Evolutionary conservation across 2,113 vertebrate species (phyloP).

Genomic region (Eidolon helvum): DNA sequence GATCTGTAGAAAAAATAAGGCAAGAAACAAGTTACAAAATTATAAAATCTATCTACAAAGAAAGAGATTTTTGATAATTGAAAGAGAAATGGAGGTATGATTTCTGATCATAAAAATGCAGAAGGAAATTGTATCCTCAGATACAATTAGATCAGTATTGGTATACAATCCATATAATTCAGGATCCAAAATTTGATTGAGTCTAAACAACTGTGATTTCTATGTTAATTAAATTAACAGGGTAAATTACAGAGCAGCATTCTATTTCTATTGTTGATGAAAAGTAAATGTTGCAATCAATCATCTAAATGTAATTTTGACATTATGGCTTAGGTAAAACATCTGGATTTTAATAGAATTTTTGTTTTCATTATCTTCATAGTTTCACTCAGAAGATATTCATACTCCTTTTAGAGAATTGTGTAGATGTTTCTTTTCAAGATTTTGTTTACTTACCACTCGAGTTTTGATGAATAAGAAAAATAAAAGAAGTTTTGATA

Average conservation of each 20-base stretch:
- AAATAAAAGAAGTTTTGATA: not conserved
- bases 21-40: not conserved
- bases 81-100: not conserved
- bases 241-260: not conserved
- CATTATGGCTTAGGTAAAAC: not conserved
- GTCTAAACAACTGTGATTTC: not conserved
- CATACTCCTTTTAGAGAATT: not conserved
- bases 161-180: not conserved
- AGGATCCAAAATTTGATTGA: not conserved
- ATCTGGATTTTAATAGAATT: not conserved
- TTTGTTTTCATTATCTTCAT: not conserved
- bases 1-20: not conserved
- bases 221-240: not conserved
- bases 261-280: constrained; percentile 36
- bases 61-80: not conserved
- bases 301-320: not conserved
- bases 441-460: not conserved
- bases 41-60: not conserved
- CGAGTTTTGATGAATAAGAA: not conserved
- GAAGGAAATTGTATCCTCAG: not conserved
- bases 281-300: not conserved
- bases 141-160: not conserved
- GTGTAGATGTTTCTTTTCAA: not conserved
- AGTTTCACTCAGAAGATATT: not conserved
- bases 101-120: not conserved